phyloP scores from a whole-genome alignment of 2,888 invertebrate genomes.

The Coleophora deauratella region DNA sequence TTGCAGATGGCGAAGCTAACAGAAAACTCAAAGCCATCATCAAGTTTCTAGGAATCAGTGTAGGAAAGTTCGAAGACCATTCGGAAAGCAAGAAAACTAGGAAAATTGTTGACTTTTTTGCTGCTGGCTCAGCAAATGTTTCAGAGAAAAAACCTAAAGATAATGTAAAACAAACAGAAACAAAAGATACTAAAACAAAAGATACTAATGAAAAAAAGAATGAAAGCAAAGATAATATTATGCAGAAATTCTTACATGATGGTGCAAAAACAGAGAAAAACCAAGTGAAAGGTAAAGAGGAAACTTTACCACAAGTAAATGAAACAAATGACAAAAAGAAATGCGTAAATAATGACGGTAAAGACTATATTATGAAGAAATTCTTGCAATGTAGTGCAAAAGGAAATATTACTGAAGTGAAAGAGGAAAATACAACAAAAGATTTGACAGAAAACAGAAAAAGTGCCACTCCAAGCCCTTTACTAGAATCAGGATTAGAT shows the following conservation, averaged over 20 bases:
- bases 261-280: constrained; percentile 15
- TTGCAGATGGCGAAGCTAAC: constrained; percentile 51
- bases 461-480: constrained; percentile 7
- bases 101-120: constrained; percentile 75
- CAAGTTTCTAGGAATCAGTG: constrained; percentile 83
- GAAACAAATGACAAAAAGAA: constrained; percentile 1
- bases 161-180: constrained; percentile 19
- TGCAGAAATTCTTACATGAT: constrained; percentile 39
- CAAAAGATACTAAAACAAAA: constrained; percentile 16
- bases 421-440: not conserved
- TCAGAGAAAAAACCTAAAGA: constrained; percentile 15
- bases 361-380: constrained; percentile 44
- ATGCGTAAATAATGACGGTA: constrained; percentile 25
- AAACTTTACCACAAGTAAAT: not conserved
- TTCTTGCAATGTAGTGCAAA: constrained; percentile 31
- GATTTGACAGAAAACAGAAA: constrained; percentile 2
- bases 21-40: constrained; percentile 69
- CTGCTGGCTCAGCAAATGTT: constrained; percentile 42
- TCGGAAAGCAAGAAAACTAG: constrained; percentile 66
- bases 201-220: constrained; percentile 18
- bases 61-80: constrained; percentile 82
- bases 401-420: not conserved
- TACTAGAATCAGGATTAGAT: constrained; percentile 37
- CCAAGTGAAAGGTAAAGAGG: constrained; percentile 17
- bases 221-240: constrained; percentile 41